Percentiles rank a stretch among this genome's conserved stretches.
phyloP scores from a whole-genome alignment of 2,113 vertebrate genomes.

The Ictalurus furcatus region DNA sequence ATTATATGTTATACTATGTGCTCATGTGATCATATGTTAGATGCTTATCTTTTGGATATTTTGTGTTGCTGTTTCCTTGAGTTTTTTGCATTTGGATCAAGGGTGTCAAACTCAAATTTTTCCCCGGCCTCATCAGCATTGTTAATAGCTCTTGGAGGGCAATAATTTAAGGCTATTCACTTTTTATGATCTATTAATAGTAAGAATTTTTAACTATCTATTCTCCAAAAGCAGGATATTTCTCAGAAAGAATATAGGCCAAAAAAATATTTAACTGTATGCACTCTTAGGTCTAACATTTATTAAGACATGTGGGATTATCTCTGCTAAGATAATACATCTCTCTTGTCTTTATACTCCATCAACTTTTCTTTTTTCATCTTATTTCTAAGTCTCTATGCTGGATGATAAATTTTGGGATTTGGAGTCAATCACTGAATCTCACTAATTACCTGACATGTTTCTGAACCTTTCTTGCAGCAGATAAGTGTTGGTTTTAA shows the following conservation, averaged over 20 bases:
- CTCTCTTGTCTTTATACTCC: not conserved
- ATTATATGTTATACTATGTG: slow-evolving; percentile 12
- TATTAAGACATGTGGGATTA: not conserved
- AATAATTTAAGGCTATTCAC: not conserved
- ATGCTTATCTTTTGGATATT: slow-evolving; percentile 1
- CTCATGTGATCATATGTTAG: slow-evolving; percentile 26
- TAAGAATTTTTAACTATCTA: not conserved
- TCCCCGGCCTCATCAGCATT: not conserved
- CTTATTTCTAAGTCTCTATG: not conserved
- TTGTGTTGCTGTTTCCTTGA: not conserved
- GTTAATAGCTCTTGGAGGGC: not conserved
- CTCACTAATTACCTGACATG: not conserved
- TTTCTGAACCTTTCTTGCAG: not conserved
- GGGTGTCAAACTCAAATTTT: not conserved
- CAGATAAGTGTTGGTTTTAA: not conserved
- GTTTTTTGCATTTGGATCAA: not conserved
- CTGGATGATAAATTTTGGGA: not conserved
- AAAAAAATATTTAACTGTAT: not conserved
- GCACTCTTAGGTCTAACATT: not conserved
- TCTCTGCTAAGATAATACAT: not conserved
- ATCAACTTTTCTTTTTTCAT: not conserved
- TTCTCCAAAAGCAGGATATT: not conserved
- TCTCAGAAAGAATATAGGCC: not conserved
- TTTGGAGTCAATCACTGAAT: not conserved
- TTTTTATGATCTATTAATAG: not conserved